phyloP scores from a whole-genome alignment of 2,797 vertebrate genomes.

The Myioborus melanocephalus region DNA sequence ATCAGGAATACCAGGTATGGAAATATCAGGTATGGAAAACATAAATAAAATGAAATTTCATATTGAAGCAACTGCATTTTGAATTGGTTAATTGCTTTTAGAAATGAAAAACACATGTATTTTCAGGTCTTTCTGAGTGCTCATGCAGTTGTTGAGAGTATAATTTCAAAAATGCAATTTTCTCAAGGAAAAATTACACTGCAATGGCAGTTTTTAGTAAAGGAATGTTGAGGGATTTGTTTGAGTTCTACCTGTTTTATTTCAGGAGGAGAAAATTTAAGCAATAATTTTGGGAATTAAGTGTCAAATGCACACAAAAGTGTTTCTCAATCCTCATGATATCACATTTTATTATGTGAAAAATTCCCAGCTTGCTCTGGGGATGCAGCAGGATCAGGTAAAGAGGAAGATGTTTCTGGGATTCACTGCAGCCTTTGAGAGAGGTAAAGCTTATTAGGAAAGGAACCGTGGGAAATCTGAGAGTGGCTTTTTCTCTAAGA shows the following conservation, averaged over 20 bases:
- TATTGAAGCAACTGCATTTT: not conserved
- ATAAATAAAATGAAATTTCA: not conserved
- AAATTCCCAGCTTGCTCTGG: not conserved
- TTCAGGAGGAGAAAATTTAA: not conserved
- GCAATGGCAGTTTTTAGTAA: not conserved
- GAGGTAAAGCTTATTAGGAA: not conserved
- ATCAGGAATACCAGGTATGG: not conserved
- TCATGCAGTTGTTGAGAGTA: not conserved
- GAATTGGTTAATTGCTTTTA: not conserved
- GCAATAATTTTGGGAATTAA: not conserved
- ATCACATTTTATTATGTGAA: not conserved
- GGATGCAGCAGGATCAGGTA: not conserved
- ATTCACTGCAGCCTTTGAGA: not conserved
- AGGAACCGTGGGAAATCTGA: not conserved
- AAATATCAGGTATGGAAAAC: not conserved
- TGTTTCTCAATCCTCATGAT: not conserved
- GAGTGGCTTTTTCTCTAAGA: not conserved
- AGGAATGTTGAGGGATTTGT: not conserved
- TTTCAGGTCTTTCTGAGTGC: not conserved
- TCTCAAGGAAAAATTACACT: not conserved
- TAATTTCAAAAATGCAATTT: not conserved
- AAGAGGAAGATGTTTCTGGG: not conserved
- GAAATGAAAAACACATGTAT: not conserved
- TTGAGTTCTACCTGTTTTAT: not conserved
- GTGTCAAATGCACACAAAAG: not conserved